Base-by-base conservation (phyloP, 2,888 invertebrate genomes). In the Rhopalosiphum nymphaeae region DNA sequence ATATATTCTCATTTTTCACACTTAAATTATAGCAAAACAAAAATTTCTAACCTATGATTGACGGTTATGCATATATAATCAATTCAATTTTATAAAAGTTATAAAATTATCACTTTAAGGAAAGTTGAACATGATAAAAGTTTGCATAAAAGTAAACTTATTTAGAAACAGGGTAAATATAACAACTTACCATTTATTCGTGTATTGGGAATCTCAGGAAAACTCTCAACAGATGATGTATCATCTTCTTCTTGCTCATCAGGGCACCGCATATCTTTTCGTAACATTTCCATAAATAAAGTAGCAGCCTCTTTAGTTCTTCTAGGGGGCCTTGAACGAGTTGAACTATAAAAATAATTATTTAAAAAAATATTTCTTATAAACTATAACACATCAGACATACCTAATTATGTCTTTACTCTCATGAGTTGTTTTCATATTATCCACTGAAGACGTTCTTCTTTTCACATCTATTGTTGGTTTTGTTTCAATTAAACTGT, bases 281-380 rank as follows among this genome's bases (percentile, higher is more conserved):
- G 97, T 90, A 98, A 96, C 95, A 97, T 97, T 95, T 97, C 97
- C 97, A 98, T 97, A 95, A 97, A 97, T 93, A 97, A 97, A 16
- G 97, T 97, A 3, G 97, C 97, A 49, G 97, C 97, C 96, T 97
- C 97, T 96, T 98, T 98, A 0, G 97, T 97, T 96, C 97, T 97
- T 67, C 98, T 96, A 25, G 97, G 96, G 0, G 97, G 97, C 85
- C 97, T 95, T 94, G 95, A 95, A 91, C 94, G 86, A 9, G 78
- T 92, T 56, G 85, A 88, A 89, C 94, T 94, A 5, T 11, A 95
- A 95, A n/a, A 95, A 91, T 94, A 94, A 90, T 91, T 36, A 94
- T n/a, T 89, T 67, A 46, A n/a, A 78, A 84, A 21, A 21, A 53
- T 5, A 53, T 53, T 53, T 53, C 53, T 53, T 44, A 26, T 5